A percentile compares a stretch with the other conserved stretches of the same genome.
phyloP scores from a whole-genome alignment of 2,797 vertebrate species.

The Clarias laeviceps region DNA sequence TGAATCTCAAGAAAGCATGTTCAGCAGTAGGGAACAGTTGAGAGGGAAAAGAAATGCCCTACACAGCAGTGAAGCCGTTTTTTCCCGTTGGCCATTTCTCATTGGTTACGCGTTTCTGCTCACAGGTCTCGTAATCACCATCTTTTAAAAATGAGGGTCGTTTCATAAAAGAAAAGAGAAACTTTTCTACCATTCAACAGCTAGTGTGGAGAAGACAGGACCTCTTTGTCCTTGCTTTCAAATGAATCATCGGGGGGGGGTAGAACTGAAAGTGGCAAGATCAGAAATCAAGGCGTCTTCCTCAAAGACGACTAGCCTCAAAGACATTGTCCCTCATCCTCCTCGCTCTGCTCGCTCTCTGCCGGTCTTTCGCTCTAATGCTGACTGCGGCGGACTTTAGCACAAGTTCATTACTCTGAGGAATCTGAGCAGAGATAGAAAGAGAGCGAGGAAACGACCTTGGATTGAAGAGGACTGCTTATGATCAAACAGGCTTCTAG shows the following conservation, averaged over 20 bases:
- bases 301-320: constrained; percentile 50
- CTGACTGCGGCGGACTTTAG: constrained; percentile 78
- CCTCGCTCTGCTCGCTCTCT: constrained; percentile 47
- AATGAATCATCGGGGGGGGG: constrained; percentile 42
- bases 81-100: too few relatives aligned
- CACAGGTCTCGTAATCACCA: not conserved
- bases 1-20: not conserved
- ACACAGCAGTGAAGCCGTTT: not conserved
- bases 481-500: constrained; percentile 78
- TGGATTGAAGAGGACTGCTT: constrained; percentile 77
- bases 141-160: constrained; percentile 8
- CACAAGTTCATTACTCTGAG: constrained; percentile 61
- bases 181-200: constrained; percentile 35
- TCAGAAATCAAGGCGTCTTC: constrained; percentile 48
- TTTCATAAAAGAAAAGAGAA: constrained; percentile 21
- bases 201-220: constrained; percentile 28
- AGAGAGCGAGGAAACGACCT: constrained; percentile 75
- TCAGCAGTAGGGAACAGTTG: not conserved
- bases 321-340: constrained; percentile 69
- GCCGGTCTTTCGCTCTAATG: constrained; percentile 66
- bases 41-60: not conserved
- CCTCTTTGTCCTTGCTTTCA: constrained; percentile 53
- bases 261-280: constrained; percentile 47
- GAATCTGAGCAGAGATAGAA: constrained; percentile 58
- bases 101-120: not conserved